phyloP scores from a whole-genome alignment of 2,113 vertebrate species.

The Hippocampus comes region DNA sequence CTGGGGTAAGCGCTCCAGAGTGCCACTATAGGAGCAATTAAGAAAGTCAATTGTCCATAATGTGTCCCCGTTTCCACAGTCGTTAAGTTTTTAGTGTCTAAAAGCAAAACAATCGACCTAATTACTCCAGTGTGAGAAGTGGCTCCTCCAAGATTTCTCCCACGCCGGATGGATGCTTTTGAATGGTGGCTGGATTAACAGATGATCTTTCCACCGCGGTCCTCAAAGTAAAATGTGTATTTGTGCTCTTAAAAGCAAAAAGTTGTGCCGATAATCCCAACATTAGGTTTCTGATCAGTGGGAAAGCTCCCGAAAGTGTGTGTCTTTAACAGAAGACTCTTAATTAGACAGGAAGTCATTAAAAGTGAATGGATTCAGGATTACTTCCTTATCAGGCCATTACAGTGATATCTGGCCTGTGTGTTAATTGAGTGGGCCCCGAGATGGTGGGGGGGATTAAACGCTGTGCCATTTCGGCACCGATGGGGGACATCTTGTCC shows the following conservation, averaged over 20 bases:
- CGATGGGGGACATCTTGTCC: slow-evolving; percentile 2
- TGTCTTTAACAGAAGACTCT: slow-evolving; percentile 51
- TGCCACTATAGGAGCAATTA: background rate
- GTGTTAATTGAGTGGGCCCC: slow-evolving; percentile 70
- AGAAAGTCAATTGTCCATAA: background rate
- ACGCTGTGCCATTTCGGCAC: background rate
- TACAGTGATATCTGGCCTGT: slow-evolving; percentile 59
- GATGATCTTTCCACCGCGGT: slow-evolving; percentile 17
- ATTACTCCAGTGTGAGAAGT: slow-evolving; percentile 53
- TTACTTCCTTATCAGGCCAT: slow-evolving; percentile 71
- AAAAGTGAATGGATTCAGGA: slow-evolving; percentile 70
- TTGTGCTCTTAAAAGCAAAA: slow-evolving; percentile 26
- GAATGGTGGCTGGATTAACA: slow-evolving; percentile 37
- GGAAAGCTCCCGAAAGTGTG: slow-evolving; percentile 31
- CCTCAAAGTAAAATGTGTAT: slow-evolving; percentile 19
- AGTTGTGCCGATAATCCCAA: slow-evolving; percentile 45
- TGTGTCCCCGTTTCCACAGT: background rate
- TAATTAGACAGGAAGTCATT: slow-evolving; percentile 77
- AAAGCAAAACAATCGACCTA: background rate
- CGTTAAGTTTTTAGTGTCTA: background rate
- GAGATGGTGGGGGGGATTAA: background rate
- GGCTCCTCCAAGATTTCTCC: slow-evolving; percentile 42
- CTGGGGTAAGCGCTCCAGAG: no score
- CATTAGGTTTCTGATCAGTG: slow-evolving; percentile 60
- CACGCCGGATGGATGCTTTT: slow-evolving; percentile 7